phyloP scores from a whole-genome alignment of 1,140 invertebrate species.

The Nebria ingens region DNA sequence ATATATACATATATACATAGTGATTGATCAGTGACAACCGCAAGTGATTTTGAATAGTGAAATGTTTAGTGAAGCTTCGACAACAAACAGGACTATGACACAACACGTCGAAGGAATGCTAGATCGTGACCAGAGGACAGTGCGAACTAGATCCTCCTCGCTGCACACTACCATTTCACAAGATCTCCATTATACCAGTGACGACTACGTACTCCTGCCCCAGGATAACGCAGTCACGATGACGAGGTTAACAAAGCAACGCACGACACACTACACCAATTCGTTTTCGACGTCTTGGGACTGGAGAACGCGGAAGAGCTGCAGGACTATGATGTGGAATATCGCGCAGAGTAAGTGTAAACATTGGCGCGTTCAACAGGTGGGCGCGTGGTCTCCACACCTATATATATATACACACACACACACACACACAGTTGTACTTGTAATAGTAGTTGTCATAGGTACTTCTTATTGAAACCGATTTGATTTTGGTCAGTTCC shows the following conservation, averaged over 20 bases:
- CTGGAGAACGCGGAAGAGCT: background rate
- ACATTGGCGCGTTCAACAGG: slow-evolving; percentile 4
- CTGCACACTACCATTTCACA: background rate
- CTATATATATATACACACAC: background rate
- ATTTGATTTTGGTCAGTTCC: background rate
- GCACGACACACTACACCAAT: background rate
- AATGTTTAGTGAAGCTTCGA: slow-evolving; percentile 12
- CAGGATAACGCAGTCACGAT: background rate
- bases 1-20: background rate
- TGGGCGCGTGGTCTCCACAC: background rate
- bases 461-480: too few species aligned
- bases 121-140: slow-evolving; percentile 26
- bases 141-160: background rate
- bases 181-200: too few species aligned
- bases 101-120: slow-evolving; percentile 24
- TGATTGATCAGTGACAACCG: slow-evolving; percentile 13
- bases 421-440: background rate
- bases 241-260: background rate
- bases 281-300: too few species aligned
- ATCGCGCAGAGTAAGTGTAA: slow-evolving; percentile 10
- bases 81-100: background rate
- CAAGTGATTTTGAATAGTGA: slow-evolving; percentile 14
- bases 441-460: too few species aligned
- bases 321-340: background rate
- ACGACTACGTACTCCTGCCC: background rate